Evolutionary conservation across 2,113 vertebrate species (phyloP).

Genomic region (Oreochromis aureus): DNA sequence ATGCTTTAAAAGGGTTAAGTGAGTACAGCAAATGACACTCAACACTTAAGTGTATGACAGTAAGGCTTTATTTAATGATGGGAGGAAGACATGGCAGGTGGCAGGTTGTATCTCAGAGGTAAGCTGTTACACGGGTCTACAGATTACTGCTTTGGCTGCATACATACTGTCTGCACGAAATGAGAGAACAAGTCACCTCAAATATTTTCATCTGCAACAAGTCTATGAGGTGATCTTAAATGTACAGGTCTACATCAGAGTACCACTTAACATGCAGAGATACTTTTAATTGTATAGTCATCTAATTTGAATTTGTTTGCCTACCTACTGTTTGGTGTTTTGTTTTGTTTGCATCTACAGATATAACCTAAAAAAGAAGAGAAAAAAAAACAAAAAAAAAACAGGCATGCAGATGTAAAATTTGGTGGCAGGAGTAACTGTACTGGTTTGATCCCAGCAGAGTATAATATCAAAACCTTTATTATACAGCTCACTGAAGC

Average conservation of each 20-base stretch:
- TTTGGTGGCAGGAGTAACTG: slow-evolving; percentile 14
- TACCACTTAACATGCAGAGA: slow-evolving; percentile 63
- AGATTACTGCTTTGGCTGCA: slow-evolving; percentile 41
- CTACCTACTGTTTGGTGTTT: slow-evolving; percentile 13
- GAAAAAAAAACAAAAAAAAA: not conserved
- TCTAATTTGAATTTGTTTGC: slow-evolving; percentile 24
- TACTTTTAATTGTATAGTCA: slow-evolving; percentile 17
- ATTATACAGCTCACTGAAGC: slow-evolving; percentile 9
- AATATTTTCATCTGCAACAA: slow-evolving; percentile 22
- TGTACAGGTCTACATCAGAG: slow-evolving; percentile 26
- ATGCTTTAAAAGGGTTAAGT: not conserved
- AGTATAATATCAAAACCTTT: slow-evolving; percentile 4
- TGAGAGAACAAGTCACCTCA: slow-evolving; percentile 5
- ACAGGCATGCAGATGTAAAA: slow-evolving; percentile 47
- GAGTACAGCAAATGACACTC: not conserved
- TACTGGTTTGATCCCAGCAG: slow-evolving; percentile 21
- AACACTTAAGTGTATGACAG: slow-evolving; percentile 22
- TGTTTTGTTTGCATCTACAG: slow-evolving; percentile 31
- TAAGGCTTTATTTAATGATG: slow-evolving; percentile 64
- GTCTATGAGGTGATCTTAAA: slow-evolving; percentile 30
- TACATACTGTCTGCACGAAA: slow-evolving; percentile 42
- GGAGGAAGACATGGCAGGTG: slow-evolving; percentile 35
- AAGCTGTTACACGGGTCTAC: slow-evolving; percentile 39
- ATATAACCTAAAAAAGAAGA: not conserved
- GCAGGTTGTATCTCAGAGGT: slow-evolving; percentile 26